phyloP scores from a whole-genome alignment of 2,888 invertebrate genomes.

The Gortyna flavago region DNA sequence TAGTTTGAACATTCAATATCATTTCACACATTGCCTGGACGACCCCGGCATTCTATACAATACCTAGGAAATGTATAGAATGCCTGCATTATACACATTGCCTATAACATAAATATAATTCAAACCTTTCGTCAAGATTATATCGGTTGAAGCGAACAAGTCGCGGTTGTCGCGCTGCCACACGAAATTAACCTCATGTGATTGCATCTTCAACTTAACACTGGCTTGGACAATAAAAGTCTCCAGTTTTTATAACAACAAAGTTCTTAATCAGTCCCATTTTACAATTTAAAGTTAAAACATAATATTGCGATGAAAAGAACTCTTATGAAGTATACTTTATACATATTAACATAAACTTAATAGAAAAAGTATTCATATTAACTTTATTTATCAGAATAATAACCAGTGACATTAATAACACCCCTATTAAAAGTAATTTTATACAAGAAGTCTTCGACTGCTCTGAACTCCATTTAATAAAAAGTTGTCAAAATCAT shows the following conservation, averaged over 20 bases:
- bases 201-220: neutral
- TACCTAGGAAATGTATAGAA: too few species aligned
- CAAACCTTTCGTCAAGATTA: neutral
- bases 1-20: too few species aligned
- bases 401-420: conserved; percentile 33
- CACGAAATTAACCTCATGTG: neutral
- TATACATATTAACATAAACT: conserved; percentile 39
- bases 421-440: neutral
- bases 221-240: neutral
- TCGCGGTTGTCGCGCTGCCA: neutral
- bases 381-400: conserved; percentile 34
- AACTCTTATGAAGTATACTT: conserved; percentile 16
- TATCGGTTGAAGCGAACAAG: neutral
- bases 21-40: too few species aligned
- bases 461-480: neutral
- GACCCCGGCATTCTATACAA: too few species aligned
- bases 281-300: conserved; percentile 10
- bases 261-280: conserved; percentile 31
- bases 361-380: conserved; percentile 36
- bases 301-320: conserved; percentile 4
- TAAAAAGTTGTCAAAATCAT: neutral
- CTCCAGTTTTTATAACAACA: neutral
- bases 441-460: neutral
- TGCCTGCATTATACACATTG: too few species aligned
- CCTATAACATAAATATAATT: too few species aligned